Percentiles rank a stretch among this genome's conserved stretches.
phyloP scores from a whole-genome alignment of 2,113 vertebrate species.

The Psammodynastes pulverulentus region DNA sequence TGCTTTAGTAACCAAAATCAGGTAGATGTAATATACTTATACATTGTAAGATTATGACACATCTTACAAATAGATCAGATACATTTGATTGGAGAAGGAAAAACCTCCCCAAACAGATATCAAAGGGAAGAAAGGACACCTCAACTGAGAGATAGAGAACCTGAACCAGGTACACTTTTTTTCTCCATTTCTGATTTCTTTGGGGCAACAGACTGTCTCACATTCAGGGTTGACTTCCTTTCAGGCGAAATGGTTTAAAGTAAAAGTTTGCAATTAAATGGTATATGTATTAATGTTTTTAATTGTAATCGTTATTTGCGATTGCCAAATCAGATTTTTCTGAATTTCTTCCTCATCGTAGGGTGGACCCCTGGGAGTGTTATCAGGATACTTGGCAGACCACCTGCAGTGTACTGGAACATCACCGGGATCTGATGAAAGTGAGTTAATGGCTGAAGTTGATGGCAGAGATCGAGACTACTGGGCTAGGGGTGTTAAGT shows the following conservation, averaged over 20 bases:
- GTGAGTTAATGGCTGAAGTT: constrained; percentile 57
- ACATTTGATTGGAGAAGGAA: background rate
- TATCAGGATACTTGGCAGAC: constrained; percentile 99
- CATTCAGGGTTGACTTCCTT: background rate
- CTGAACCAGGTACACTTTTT: background rate
- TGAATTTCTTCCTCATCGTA: constrained; percentile 48
- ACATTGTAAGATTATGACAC: too few relatives aligned
- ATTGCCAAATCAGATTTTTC: background rate
- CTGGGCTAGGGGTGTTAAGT: background rate
- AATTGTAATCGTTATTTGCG: background rate
- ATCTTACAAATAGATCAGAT: background rate
- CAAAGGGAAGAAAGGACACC: too few relatives aligned
- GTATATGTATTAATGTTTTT: background rate
- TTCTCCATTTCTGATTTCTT: background rate
- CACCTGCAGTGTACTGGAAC: constrained; percentile 94
- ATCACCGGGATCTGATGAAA: constrained; percentile 98
- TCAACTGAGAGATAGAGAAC: background rate
- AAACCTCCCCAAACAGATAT: background rate
- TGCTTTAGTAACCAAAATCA: background rate
- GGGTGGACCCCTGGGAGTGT: constrained; percentile 98
- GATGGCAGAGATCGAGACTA: rapidly evolving
- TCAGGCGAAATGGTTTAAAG: background rate
- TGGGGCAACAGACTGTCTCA: background rate
- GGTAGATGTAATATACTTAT: background rate
- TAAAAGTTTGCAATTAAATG: background rate